Percentiles rank a stretch among this genome's conserved stretches.
phyloP scores from a whole-genome alignment of 2,797 vertebrate genomes.

The Chromis chromis region DNA sequence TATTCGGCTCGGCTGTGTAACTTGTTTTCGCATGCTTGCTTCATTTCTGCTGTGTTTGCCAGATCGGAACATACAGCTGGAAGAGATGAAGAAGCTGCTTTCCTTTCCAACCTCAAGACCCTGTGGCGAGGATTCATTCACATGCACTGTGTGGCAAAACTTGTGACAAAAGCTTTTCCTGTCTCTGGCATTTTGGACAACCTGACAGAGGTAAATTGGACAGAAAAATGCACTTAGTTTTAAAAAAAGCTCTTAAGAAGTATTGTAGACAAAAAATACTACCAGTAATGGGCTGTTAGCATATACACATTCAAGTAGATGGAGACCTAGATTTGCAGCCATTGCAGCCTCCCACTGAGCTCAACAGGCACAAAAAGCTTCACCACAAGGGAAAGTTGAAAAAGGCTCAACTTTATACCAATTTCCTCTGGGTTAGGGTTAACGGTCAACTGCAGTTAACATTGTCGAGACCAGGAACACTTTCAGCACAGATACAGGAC shows the following conservation, averaged over 20 bases:
- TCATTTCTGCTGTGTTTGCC: constrained; percentile 47
- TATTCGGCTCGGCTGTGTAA: background rate
- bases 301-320: background rate
- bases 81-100: constrained; percentile 91
- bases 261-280: constrained; percentile 3
- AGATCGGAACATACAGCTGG: constrained; percentile 88
- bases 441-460: background rate
- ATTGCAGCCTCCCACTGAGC: background rate
- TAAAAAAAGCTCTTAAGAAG: constrained; percentile 7
- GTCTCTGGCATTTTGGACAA: constrained; percentile 94
- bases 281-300: background rate
- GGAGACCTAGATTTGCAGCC: background rate
- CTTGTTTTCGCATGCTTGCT: background rate
- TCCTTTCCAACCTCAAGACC: constrained; percentile 89
- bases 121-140: constrained; percentile 97
- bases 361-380: background rate
- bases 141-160: constrained; percentile 97
- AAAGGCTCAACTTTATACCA: background rate
- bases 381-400: no score
- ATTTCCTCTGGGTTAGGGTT: background rate
- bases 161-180: constrained; percentile 94
- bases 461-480: background rate
- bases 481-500: background rate
- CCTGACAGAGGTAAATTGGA: constrained; percentile 89
- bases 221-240: background rate